A percentile compares a stretch with the other conserved stretches of the same genome.
Evolutionary conservation across 2,888 invertebrate genomes (phyloP).

Genomic region (Xylocampa areola): DNA sequence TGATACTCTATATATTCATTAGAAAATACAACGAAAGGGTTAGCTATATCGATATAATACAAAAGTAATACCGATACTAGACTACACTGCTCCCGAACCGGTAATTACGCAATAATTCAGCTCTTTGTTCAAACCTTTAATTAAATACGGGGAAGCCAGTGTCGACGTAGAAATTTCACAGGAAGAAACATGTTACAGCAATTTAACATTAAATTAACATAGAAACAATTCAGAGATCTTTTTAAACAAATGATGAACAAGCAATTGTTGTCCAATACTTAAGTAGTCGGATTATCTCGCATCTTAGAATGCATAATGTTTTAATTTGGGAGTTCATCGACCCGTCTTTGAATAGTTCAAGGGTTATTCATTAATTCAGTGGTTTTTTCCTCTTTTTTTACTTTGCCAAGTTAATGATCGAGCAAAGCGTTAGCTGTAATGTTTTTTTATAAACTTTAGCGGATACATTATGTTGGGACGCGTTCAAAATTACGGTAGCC

Average conservation of each 20-base stretch:
- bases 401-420: slow-evolving; percentile 32
- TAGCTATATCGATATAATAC: neutral
- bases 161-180: slow-evolving; percentile 7
- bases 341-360: slow-evolving; percentile 61
- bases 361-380: slow-evolving; percentile 64
- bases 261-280: slow-evolving; percentile 38
- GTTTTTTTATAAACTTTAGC: slow-evolving; percentile 32
- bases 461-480: slow-evolving; percentile 51
- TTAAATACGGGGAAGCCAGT: slow-evolving; percentile 28
- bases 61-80: neutral
- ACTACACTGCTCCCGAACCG: neutral
- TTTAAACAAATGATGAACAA: slow-evolving; percentile 23
- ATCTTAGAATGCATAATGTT: slow-evolving; percentile 62
- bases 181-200: slow-evolving; percentile 20
- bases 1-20: too few species aligned
- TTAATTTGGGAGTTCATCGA: slow-evolving; percentile 68
- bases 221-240: slow-evolving; percentile 35
- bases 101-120: slow-evolving; percentile 26
- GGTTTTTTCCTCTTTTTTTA: slow-evolving; percentile 28
- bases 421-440: slow-evolving; percentile 11
- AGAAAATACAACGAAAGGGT: too few species aligned
- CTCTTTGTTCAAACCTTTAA: slow-evolving; percentile 33
- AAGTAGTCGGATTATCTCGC: slow-evolving; percentile 57
- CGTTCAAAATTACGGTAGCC: slow-evolving; percentile 35
- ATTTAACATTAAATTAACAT: slow-evolving; percentile 35